Conservation (phyloP, 2,888 invertebrate species). For the Tiliacea citrago region DNA sequence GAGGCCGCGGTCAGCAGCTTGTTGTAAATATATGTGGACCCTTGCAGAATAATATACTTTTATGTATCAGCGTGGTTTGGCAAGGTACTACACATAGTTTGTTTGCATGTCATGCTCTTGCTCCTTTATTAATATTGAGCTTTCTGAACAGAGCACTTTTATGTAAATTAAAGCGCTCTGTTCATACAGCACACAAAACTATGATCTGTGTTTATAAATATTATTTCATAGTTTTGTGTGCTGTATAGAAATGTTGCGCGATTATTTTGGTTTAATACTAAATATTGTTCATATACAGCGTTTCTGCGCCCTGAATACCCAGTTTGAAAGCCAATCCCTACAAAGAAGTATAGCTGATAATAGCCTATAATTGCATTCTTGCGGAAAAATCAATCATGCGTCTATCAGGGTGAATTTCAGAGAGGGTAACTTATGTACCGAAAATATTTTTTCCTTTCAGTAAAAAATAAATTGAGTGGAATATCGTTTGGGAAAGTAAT, state of each 20-base stretch:
- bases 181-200: no score
- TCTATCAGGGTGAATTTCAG: not conserved
- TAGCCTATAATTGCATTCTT: conserved; percentile 1
- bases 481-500: not conserved
- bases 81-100: not conserved
- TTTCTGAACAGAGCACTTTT: no score
- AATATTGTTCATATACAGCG: not conserved
- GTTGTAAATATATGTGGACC: not conserved
- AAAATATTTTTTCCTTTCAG: conserved; percentile 3
- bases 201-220: no score
- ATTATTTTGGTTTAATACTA: not conserved
- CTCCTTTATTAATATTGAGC: not conserved
- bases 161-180: no score
- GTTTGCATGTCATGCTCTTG: not conserved
- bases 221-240: no score
- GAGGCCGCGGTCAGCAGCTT: no score
- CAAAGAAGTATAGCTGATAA: not conserved
- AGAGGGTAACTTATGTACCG: not conserved
- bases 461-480: not conserved
- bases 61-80: not conserved
- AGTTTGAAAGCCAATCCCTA: not conserved
- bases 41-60: not conserved
- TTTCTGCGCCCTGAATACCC: not conserved
- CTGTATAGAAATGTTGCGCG: not conserved
- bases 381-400: conserved; percentile 5